These are phyloP conservation scores for Agapornis canus DNA, from an alignment of 2,797 vertebrate species.

Conservation along the genomic window DNA sequence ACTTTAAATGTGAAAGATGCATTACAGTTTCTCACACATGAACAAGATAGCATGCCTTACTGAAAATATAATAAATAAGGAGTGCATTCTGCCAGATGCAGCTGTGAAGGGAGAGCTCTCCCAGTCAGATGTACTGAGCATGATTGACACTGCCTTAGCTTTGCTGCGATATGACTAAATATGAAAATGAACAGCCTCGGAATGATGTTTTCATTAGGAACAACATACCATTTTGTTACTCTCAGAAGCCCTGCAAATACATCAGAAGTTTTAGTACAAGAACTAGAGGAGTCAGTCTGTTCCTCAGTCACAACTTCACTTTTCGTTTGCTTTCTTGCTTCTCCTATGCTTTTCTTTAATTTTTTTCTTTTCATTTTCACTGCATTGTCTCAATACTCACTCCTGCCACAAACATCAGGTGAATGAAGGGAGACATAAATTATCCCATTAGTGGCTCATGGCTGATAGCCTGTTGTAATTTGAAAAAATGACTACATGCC, in stretches of 20 bases:
- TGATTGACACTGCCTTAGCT: slow-evolving; percentile 48
- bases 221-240: background rate
- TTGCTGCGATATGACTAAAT: slow-evolving; percentile 60
- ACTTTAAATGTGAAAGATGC: slow-evolving; percentile 82
- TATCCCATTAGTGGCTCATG: slow-evolving; percentile 9
- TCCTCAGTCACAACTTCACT: background rate
- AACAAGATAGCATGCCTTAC: slow-evolving; percentile 70
- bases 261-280: slow-evolving; percentile 8
- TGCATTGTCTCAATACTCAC: background rate
- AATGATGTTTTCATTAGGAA: slow-evolving; percentile 46
- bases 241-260: slow-evolving; percentile 3
- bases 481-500: background rate
- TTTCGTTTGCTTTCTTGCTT: background rate
- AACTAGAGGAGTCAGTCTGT: background rate
- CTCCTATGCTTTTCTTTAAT: background rate
- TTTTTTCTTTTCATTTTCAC: background rate
- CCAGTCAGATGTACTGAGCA: slow-evolving; percentile 23
- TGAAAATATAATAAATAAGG: slow-evolving; percentile 71
- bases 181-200: slow-evolving; percentile 5
- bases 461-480: slow-evolving; percentile 1
- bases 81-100: slow-evolving; percentile 50
- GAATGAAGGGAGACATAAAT: background rate
- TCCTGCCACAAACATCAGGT: background rate
- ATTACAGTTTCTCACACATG: slow-evolving; percentile 76
- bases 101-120: slow-evolving; percentile 40